Evolutionary conservation across 2,888 invertebrate species (phyloP), one percentile per base, ranked within the genome.

Genomic region (Cylindroiulus punctatus): DNA sequence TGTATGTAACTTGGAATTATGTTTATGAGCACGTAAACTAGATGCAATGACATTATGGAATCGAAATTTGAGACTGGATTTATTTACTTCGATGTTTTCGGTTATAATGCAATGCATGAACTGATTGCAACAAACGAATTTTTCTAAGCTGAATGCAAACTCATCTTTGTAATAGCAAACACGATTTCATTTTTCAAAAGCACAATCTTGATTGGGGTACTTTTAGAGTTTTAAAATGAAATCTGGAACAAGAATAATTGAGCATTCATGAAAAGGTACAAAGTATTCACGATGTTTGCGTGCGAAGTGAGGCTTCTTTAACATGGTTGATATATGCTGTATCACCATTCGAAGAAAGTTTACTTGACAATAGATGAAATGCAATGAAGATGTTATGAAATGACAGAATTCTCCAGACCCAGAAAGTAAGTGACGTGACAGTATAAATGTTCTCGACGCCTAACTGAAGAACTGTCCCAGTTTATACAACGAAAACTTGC

Each of bases 281-380:
- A 8, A 26, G 8, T 76, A 76, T 76, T 76, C 76, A 76, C 7
- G 76, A 30, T 2, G 30, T 76, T 30, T 76, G 76, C 76, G 76
- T 76, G 76, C 76, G 30, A 76, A 14, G 76, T 14, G 76, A 76
- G 30, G 26, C 7, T 76, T 76, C 26, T 36, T 36, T 36, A 4
- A 36, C 36, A 36, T 36, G 36, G n/a, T n/a, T n/a, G n/a, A n/a
- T 76, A 26, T 30, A 76, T 76, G 26, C 14, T 76, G 30, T 76
- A 76, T 30, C 76, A 76, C 30, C 30, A 26, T 76, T 76, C 12
- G 26, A 76, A 76, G 76, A 76, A 76, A 76, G 76, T 76, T 76
- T 76, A 14, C 30, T 76, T 30, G 14, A 76, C 30, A 76, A 76
- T 76, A 30, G 30, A 76, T 76, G 30, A 30, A 76, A 76, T 76